Percentiles rank a stretch among this genome's conserved stretches.
Conservation (phyloP, 2,113 vertebrate genomes). For the Salvelinus sp. region DNA sequence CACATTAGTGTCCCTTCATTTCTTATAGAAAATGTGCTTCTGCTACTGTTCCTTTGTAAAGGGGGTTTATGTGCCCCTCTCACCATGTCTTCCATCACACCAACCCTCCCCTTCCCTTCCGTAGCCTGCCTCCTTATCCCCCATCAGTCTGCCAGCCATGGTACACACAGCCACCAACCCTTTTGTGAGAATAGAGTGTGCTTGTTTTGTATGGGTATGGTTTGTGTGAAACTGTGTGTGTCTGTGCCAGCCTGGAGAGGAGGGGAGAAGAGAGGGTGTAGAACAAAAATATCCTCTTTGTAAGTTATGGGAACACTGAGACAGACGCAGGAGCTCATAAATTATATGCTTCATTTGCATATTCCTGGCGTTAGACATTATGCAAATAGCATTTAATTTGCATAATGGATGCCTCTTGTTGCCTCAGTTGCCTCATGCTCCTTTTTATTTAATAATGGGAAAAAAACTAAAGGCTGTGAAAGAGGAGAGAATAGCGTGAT, state of each 20-base stretch:
- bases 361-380: constrained; percentile 93
- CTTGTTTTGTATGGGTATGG: constrained; percentile 63
- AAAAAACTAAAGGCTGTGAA: constrained; percentile 63
- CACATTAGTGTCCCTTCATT: constrained; percentile 54
- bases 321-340: constrained; percentile 91
- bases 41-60: constrained; percentile 62
- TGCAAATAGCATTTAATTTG: constrained; percentile 91
- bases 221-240: constrained; percentile 56
- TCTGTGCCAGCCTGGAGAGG: constrained; percentile 67
- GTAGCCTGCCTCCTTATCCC: constrained; percentile 51
- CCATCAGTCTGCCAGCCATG: constrained; percentile 58
- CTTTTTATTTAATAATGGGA: constrained; percentile 77
- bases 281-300: constrained; percentile 72
- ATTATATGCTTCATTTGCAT: constrained; percentile 97
- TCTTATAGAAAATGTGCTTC: constrained; percentile 68
- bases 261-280: constrained; percentile 55
- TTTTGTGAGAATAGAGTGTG: constrained; percentile 58
- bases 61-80: constrained; percentile 62
- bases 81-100: constrained; percentile 51
- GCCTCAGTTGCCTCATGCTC: constrained; percentile 86
- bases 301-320: constrained; percentile 92
- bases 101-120: constrained; percentile 41
- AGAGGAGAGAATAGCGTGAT: constrained; percentile 63
- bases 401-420: constrained; percentile 96
- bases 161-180: constrained; percentile 55